Evolutionary conservation across 2,113 vertebrate genomes (phyloP), one percentile per base, ranked within the genome.

Genomic region (Engystomops pustulosus): DNA sequence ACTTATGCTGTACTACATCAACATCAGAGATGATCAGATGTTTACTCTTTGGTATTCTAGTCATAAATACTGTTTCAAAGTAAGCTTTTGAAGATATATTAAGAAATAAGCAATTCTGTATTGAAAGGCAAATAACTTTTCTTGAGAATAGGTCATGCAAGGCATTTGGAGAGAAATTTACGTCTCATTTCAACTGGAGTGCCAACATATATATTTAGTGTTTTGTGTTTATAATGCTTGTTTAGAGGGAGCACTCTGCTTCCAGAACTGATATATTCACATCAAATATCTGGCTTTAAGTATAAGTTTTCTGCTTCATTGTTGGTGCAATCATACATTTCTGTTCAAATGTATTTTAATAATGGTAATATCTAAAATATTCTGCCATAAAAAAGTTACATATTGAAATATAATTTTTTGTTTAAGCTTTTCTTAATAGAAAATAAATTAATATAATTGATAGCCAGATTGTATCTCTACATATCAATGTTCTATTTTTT

Each of bases 1-100:
- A 23, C 6, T 30, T 72, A 60, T n/a, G 60, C 38, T 34, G 32
- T 68, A 44, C 30, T 76, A 14, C 38, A 45, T 84, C 58, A 55
- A 38, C 68, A 49, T 84, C 8, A 27, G 44, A 18, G 14, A 74
- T 18, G 25, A 47, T 49, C 47, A 74, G 18, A 18, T 74, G 27
- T 30, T 49, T 47, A 9, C 6, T 25, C 27, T 6, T 72, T 72
- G 69, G 23, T 72, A 45, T 45, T 27, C 69, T 27, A 45, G 25
- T 47, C 44, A 72, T 14, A 47, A 45, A 74, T 7, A 72, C 20
- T 47, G 25, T 27, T 72, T 72, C 47, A 47, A 72, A 47, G 41
- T 7, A 72, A 38, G n/a, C 4, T 45, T 72, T 17, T 36, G 20
- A 15, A 47, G 44, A 45, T 47, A 44, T 71, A 71, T 67, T 67